Evolutionary conservation across 2,888 invertebrate species (phyloP).

Genomic region (Tuberolachnus salignus): DNA sequence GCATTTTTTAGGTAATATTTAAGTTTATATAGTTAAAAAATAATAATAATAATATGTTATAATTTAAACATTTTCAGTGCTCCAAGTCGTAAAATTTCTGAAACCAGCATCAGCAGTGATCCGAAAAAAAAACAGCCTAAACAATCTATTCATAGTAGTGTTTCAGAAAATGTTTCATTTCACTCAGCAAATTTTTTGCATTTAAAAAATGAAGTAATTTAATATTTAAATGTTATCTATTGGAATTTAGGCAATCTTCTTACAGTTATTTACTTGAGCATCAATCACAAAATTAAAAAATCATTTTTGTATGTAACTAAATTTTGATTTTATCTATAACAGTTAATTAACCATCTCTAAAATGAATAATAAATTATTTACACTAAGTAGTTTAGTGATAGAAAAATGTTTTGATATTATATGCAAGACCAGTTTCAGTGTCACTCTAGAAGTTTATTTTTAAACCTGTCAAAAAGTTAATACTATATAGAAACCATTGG

Average conservation of each 20-base stretch:
- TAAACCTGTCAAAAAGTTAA: too few species aligned
- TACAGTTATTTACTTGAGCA: not conserved
- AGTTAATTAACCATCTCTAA: too few species aligned
- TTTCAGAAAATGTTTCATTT: slow-evolving; percentile 62
- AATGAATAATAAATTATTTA: too few species aligned
- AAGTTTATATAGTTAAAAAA: not conserved
- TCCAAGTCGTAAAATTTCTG: slow-evolving; percentile 59
- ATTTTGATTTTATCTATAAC: too few species aligned
- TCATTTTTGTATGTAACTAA: too few species aligned
- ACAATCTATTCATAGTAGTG: slow-evolving; percentile 66
- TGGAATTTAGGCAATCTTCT: too few species aligned
- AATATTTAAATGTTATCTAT: not conserved
- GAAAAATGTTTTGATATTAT: too few species aligned
- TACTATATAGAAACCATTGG: too few species aligned
- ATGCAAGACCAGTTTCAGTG: too few species aligned
- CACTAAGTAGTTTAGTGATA: too few species aligned
- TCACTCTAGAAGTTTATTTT: too few species aligned
- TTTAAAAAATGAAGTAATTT: slow-evolving; percentile 49
- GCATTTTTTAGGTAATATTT: slow-evolving; percentile 52
- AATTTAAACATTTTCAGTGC: slow-evolving; percentile 49
- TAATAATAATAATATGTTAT: not conserved
- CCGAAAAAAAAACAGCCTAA: slow-evolving; percentile 62
- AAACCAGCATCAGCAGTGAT: slow-evolving; percentile 58
- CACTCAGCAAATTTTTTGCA: slow-evolving; percentile 55
- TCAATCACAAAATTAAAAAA: too few species aligned